Evolutionary conservation across 2,797 vertebrate species (phyloP).

Genomic region (Oophaga sylvatica): DNA sequence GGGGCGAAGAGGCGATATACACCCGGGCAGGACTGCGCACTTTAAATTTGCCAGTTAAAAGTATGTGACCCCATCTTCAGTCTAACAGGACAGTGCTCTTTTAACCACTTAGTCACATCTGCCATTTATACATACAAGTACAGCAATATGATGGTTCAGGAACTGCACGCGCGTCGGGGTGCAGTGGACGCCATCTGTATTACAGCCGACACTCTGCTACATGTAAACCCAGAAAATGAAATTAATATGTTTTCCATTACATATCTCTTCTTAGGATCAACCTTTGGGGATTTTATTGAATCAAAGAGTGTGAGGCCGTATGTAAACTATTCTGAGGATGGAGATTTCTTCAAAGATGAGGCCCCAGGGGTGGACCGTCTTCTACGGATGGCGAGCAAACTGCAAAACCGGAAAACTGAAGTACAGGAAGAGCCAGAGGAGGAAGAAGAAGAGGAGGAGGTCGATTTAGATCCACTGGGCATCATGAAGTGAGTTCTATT

Average conservation of each 20-base stretch:
- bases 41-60: too few species aligned
- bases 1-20: too few species aligned
- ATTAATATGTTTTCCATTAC: neutral
- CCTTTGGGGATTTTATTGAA: slow-evolving; percentile 66
- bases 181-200: too few species aligned
- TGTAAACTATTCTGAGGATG: slow-evolving; percentile 66
- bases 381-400: slow-evolving; percentile 28
- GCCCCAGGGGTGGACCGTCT: slow-evolving; percentile 59
- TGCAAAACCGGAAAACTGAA: slow-evolving; percentile 30
- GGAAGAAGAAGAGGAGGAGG: slow-evolving; percentile 73
- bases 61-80: too few species aligned
- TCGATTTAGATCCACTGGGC: slow-evolving; percentile 79
- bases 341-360: slow-evolving; percentile 81
- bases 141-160: too few species aligned
- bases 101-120: too few species aligned
- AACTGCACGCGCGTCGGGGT: too few species aligned
- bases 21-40: too few species aligned
- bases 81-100: too few species aligned
- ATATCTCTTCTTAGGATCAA: slow-evolving; percentile 73
- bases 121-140: too few species aligned
- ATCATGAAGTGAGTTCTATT: slow-evolving; percentile 75
- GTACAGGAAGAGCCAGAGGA: slow-evolving; percentile 26
- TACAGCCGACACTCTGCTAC: too few species aligned
- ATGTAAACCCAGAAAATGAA: too few species aligned
- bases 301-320: slow-evolving; percentile 67